These are phyloP conservation scores for Alviniconcha marisindica DNA, from an alignment of 1,140 invertebrate species.

Conservation along the genomic window DNA sequence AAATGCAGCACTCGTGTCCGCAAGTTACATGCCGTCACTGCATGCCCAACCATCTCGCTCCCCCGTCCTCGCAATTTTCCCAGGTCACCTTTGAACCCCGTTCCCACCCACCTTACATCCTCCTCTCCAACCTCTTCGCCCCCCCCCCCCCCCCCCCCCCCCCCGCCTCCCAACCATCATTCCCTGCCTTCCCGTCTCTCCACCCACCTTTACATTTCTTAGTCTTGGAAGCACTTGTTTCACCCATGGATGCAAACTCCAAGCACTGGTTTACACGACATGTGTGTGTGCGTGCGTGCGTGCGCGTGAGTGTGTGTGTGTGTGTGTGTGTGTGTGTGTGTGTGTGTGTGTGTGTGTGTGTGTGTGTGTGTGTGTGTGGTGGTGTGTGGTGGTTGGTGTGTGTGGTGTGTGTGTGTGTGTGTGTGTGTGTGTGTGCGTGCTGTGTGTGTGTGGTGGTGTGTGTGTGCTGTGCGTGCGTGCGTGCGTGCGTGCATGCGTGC, in stretches of 20 bases:
- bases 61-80: too few species aligned
- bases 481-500: too few species aligned
- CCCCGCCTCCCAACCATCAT: neutral
- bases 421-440: neutral
- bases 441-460: too few species aligned
- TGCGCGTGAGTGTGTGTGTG: neutral
- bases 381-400: neutral
- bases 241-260: too few species aligned
- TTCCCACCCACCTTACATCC: too few species aligned
- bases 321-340: constrained; percentile 2
- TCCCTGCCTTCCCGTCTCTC: neutral
- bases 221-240: too few species aligned
- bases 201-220: neutral
- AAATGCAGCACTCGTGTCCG: too few species aligned
- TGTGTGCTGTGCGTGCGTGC: neutral
- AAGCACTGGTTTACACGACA: neutral
- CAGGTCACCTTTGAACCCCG: too few species aligned
- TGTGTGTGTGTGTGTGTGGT: neutral
- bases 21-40: too few species aligned
- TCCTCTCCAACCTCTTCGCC: too few species aligned
- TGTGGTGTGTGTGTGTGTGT: neutral
- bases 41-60: too few species aligned
- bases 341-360: constrained; percentile 7
- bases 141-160: too few species aligned
- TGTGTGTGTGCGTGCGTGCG: neutral